Evolutionary conservation across 1,140 invertebrate genomes (phyloP), one percentile per base, ranked within the genome.

Genomic region (Chionoecetes opilio): DNA sequence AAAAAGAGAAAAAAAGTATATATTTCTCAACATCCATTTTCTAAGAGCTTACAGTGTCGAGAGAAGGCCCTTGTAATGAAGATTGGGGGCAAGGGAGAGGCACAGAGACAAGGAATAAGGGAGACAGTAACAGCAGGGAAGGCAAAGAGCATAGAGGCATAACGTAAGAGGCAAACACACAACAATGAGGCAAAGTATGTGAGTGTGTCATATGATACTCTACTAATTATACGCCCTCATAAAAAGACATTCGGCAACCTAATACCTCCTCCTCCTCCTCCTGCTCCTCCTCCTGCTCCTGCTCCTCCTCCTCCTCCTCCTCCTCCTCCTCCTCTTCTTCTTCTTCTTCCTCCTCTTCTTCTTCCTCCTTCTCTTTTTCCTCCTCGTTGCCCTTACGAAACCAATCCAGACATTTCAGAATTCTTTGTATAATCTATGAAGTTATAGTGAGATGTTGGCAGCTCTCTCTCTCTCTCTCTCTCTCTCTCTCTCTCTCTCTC

Each of bases 401-500:
- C n/a, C 63, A 75, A 8, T 17, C 11, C 0, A 75, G 21, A 75
- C 26, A 75, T 75, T 21, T n/a, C n/a, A n/a, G n/a, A 75, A 75
- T 75, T 75, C 63, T 75, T n/a, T 2, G 63, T 26, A 26, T n/a
- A 75, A 75, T 75, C 63, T 75, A 75, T n/a, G 63, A 75, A 75
- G 63, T 75, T 75, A 75, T 11, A 75, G 63, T 75, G n/a, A 75
- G 63, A 75, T n/a, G 63, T n/a, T 75, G 63, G 63, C 6, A 75
- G 63, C n/a, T 75, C 26, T 2, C 63, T 75, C 21, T n/a, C n/a
- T 41, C 53, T 63, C 53, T 63, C 53, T 63, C 53, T 63, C 53
- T 63, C 53, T 63, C 53, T 63, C 53, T 63, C 53, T 63, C 53
- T 63, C 53, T 63, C 63, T 75, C 63, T 75, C 63, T n/a, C 63